phyloP scores from a whole-genome alignment of 1,140 invertebrate species.

The Rhyacophila brunnea region DNA sequence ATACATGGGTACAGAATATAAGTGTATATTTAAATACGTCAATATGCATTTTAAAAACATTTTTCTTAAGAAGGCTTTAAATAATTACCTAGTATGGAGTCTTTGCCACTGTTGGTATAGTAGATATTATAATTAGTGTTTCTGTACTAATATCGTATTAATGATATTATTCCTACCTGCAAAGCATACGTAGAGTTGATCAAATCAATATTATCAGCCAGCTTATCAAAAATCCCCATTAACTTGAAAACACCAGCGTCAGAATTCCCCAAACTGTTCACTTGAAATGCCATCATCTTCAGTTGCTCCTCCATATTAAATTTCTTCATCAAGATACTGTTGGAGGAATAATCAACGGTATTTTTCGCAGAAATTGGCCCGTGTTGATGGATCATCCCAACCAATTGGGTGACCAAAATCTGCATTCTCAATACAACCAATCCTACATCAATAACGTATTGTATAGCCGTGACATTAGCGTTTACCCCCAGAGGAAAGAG shows the following conservation, averaged over 20 bases:
- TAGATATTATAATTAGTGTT: no score
- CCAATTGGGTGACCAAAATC: not conserved
- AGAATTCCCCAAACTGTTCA: not conserved
- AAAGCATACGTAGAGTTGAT: not conserved
- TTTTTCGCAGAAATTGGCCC: not conserved
- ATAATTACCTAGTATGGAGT: no score
- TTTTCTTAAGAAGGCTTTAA: no score
- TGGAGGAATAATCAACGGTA: not conserved
- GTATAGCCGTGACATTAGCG: not conserved
- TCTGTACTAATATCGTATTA: no score
- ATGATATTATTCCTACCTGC: not conserved
- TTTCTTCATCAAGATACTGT: not conserved
- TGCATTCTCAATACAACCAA: not conserved
- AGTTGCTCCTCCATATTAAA: not conserved
- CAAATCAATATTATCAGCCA: slow-evolving; percentile 4
- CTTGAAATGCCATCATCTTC: not conserved
- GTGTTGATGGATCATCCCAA: not conserved
- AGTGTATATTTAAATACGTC: no score
- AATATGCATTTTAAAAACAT: no score
- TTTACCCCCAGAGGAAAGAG: not conserved
- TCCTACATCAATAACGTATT: not conserved
- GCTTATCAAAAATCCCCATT: slow-evolving; percentile 1
- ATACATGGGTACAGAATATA: no score
- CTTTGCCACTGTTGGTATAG: no score
- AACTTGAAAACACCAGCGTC: not conserved